Percentiles rank a stretch among this genome's conserved stretches.
phyloP scores from a whole-genome alignment of 2,797 vertebrate genomes.

The Scomberomorus guttatus region DNA sequence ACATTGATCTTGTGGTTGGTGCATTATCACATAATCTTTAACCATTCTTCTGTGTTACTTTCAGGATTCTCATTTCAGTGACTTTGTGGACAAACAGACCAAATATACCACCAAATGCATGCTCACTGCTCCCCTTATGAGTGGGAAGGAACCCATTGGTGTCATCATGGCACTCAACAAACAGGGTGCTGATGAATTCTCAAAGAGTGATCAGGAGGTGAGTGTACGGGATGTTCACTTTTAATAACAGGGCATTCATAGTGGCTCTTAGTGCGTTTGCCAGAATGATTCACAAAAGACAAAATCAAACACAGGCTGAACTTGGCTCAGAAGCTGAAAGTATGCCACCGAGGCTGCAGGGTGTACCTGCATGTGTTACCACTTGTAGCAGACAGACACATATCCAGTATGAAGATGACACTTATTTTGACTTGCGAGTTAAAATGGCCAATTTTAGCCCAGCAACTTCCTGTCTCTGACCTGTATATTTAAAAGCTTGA shows the following conservation, averaged over 20 bases:
- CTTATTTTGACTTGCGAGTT: not conserved
- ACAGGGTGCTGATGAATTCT: conserved; percentile 88
- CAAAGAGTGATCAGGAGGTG: conserved; percentile 86
- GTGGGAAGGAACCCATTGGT: conserved; percentile 90
- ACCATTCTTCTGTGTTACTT: conserved; percentile 24
- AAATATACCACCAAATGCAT: conserved; percentile 91
- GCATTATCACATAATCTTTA: not conserved
- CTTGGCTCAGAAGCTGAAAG: not conserved
- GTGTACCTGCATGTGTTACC: not conserved
- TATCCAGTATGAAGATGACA: conserved; percentile 9
- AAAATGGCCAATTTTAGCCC: conserved; percentile 31
- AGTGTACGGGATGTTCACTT: conserved; percentile 79
- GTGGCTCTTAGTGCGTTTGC: not conserved
- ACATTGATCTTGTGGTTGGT: not conserved
- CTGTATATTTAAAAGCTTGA: conserved; percentile 43
- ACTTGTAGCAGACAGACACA: not conserved
- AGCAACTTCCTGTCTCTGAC: conserved; percentile 61
- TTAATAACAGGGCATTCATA: not conserved
- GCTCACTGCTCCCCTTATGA: conserved; percentile 84
- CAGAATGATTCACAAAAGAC: not conserved
- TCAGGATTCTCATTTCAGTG: conserved; percentile 92
- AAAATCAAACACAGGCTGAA: not conserved
- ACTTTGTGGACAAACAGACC: conserved; percentile 93
- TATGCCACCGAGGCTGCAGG: not conserved
- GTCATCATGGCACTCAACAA: conserved; percentile 93